Evolutionary conservation across 2,888 invertebrate species (phyloP).

Genomic region (Erpobdella octoculata): DNA sequence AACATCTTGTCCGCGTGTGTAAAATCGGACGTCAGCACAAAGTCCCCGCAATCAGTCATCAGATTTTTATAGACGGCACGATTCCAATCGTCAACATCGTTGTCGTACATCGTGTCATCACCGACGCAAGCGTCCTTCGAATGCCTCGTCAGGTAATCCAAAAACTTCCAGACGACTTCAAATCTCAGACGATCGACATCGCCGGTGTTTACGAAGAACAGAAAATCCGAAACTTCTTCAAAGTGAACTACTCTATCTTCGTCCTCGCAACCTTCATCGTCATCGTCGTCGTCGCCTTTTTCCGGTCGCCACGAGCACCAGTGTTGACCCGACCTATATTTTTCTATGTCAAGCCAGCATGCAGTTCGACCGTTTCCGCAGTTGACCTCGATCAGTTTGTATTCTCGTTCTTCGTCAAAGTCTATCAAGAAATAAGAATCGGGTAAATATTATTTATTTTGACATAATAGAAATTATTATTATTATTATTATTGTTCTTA

Average conservation of each 20-base stretch:
- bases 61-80: background rate
- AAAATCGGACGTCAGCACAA: too few species aligned
- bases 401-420: slow-evolving; percentile 1
- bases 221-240: slow-evolving; percentile 18
- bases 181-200: background rate
- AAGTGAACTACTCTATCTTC: slow-evolving; percentile 8
- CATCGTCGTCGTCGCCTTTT: slow-evolving; percentile 13
- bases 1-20: background rate
- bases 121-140: background rate
- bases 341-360: background rate
- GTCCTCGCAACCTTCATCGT: slow-evolving; percentile 18
- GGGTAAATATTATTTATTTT: background rate
- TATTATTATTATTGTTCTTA: background rate
- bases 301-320: slow-evolving; percentile 10
- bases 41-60: background rate
- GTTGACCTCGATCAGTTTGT: slow-evolving; percentile 93
- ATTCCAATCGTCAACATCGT: background rate
- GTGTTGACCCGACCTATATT: background rate
- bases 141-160: background rate
- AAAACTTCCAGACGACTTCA: background rate
- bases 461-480: background rate
- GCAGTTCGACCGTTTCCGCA: slow-evolving; percentile 73
- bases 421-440: background rate
- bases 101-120: background rate
- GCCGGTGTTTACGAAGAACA: background rate